A percentile compares a stretch with the other conserved stretches of the same genome.
phyloP scores from a whole-genome alignment of 53 echinoderm and acorn worm species.

The Luidia sarsii region DNA sequence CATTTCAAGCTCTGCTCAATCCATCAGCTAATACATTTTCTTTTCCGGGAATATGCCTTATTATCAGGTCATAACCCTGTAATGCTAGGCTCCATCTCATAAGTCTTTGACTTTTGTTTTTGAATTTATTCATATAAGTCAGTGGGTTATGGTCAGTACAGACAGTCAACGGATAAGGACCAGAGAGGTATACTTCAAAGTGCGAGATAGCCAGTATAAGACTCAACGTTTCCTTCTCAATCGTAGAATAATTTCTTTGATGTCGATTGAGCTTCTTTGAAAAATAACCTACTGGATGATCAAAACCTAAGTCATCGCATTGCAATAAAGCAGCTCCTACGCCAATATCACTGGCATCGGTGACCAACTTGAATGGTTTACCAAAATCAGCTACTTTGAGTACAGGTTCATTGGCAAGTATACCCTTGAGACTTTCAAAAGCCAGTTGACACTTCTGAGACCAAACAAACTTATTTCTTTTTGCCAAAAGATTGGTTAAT shows the following conservation, averaged over 20 bases:
- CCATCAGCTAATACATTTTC: background rate
- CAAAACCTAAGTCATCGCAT: background rate
- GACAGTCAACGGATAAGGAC: background rate
- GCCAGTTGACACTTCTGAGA: constrained; percentile 9
- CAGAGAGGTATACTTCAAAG: no score
- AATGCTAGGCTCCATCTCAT: background rate
- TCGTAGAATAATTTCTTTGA: background rate
- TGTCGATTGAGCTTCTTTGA: background rate
- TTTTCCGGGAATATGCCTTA: background rate
- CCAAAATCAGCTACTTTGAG: constrained; percentile 14
- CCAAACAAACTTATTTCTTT: constrained; percentile 56
- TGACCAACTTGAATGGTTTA: background rate
- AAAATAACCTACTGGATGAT: background rate
- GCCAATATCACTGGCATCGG: background rate
- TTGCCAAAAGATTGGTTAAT: constrained; percentile 58
- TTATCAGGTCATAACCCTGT: background rate
- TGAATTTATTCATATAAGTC: background rate
- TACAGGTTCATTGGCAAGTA: constrained; percentile 41
- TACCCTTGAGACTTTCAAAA: constrained; percentile 40
- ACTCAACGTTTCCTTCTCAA: constrained; percentile 2
- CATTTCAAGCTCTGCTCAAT: background rate
- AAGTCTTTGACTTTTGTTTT: background rate
- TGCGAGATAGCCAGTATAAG: background rate
- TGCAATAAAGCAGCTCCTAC: background rate
- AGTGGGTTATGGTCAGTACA: constrained; percentile 2